Conservation (phyloP, 2,113 vertebrate genomes). For the Phrynosoma platyrhinos region DNA sequence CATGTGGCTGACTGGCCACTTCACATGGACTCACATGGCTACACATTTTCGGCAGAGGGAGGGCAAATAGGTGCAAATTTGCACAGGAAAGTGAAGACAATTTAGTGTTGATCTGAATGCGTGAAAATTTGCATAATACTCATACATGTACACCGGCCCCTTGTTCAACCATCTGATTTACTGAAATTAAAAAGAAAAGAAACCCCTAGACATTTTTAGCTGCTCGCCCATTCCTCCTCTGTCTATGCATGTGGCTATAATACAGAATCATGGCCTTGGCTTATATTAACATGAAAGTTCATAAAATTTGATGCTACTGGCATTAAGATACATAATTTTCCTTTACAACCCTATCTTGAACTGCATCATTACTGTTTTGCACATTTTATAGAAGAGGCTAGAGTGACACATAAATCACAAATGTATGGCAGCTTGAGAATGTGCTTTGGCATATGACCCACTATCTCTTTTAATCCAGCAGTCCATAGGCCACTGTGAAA, state of each 20-base stretch:
- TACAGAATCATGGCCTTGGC: neutral
- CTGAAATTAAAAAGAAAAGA: neutral
- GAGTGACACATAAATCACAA: neutral
- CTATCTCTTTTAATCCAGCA: neutral
- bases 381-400: neutral
- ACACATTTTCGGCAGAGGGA: too few species aligned
- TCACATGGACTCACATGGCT: too few species aligned
- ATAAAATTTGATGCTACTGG: neutral
- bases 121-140: too few species aligned
- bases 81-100: too few species aligned
- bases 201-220: neutral
- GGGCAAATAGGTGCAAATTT: too few species aligned
- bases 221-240: neutral
- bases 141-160: neutral
- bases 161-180: neutral
- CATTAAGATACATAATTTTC: neutral
- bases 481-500: neutral
- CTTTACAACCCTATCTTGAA: neutral
- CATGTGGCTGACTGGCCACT: too few species aligned
- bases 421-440: neutral
- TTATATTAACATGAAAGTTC: neutral
- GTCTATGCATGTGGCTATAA: neutral
- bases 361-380: neutral
- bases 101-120: too few species aligned
- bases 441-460: neutral